Conservation (phyloP, 2,797 vertebrate genomes). For the Pangasius djambal region DNA sequence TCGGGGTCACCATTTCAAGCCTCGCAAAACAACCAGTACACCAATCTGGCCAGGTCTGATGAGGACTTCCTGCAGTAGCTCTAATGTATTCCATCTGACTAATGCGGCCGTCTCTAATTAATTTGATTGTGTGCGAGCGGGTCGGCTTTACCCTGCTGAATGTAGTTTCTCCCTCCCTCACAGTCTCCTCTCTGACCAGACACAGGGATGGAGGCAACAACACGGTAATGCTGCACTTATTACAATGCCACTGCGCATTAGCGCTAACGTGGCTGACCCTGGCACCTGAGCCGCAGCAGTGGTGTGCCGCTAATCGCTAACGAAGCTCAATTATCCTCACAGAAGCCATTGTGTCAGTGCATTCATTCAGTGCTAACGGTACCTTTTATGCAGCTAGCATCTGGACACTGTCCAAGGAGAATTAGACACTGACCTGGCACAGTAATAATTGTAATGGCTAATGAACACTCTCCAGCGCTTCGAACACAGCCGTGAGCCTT, state of each 20-base stretch:
- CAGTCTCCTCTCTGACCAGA: constrained; percentile 57
- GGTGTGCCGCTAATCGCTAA: constrained; percentile 68
- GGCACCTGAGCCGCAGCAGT: constrained; percentile 57
- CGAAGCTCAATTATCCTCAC: constrained; percentile 83
- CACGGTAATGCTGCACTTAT: constrained; percentile 77
- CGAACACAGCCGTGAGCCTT: constrained; percentile 16
- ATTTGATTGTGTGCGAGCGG: constrained; percentile 80
- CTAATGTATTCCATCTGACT: constrained; percentile 82
- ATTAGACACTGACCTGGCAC: constrained; percentile 27
- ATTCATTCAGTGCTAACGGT: constrained; percentile 43
- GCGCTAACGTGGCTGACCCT: constrained; percentile 78
- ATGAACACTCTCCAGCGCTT: constrained; percentile 35
- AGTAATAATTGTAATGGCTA: constrained; percentile 52
- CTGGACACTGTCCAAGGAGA: constrained; percentile 52
- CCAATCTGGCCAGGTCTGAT: constrained; percentile 55
- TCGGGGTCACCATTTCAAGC: constrained; percentile 7
- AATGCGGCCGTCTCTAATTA: constrained; percentile 83
- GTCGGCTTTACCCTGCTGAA: constrained; percentile 66
- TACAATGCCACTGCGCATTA: constrained; percentile 78
- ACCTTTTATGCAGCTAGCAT: constrained; percentile 49
- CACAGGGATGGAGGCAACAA: constrained; percentile 66
- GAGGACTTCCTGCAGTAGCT: constrained; percentile 79
- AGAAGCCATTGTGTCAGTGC: constrained; percentile 49
- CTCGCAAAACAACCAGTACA: constrained; percentile 9
- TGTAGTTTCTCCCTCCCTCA: constrained; percentile 52